Conservation (phyloP, 2,113 vertebrate species). For the Motacilla tschutschensis region DNA sequence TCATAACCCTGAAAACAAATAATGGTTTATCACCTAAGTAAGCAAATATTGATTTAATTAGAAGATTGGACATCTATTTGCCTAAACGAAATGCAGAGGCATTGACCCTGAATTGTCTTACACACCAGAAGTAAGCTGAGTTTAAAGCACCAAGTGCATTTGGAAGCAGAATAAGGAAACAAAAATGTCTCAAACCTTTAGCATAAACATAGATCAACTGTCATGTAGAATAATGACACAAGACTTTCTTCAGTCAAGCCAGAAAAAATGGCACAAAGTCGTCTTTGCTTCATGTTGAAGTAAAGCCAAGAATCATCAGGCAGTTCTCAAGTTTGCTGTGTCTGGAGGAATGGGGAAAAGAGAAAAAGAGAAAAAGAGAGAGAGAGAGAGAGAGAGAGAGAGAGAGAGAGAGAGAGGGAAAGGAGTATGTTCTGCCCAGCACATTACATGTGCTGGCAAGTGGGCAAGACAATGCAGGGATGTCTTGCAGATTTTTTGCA, state of each 20-base stretch:
- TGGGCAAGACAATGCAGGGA: not conserved
- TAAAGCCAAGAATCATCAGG: slow-evolving; percentile 31
- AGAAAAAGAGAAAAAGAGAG: not conserved
- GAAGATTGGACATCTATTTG: not conserved
- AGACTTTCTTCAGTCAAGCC: slow-evolving; percentile 35
- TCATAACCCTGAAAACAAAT: not conserved
- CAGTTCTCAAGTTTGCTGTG: slow-evolving; percentile 9
- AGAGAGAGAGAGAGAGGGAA: not conserved
- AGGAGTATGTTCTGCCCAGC: not conserved
- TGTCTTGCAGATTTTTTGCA: slow-evolving; percentile 12
- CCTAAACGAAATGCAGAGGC: not conserved
- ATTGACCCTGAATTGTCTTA: slow-evolving; percentile 44
- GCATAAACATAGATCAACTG: slow-evolving; percentile 49
- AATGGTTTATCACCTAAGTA: slow-evolving; percentile 3
- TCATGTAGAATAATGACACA: slow-evolving; percentile 38
- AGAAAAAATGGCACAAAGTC: not conserved
- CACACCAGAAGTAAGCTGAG: not conserved
- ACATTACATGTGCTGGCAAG: not conserved
- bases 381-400: not conserved
- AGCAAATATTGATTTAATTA: slow-evolving; percentile 10
- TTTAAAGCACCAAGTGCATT: not conserved
- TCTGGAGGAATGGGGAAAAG: not conserved
- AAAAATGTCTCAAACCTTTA: slow-evolving; percentile 32
- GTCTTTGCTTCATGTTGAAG: not conserved
- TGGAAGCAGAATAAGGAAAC: slow-evolving; percentile 30